Evolutionary conservation across 30 jellyfish, hydroid and myxozoan species (phyloP).

Genomic region (Calvadosia cruxmelitensis): DNA sequence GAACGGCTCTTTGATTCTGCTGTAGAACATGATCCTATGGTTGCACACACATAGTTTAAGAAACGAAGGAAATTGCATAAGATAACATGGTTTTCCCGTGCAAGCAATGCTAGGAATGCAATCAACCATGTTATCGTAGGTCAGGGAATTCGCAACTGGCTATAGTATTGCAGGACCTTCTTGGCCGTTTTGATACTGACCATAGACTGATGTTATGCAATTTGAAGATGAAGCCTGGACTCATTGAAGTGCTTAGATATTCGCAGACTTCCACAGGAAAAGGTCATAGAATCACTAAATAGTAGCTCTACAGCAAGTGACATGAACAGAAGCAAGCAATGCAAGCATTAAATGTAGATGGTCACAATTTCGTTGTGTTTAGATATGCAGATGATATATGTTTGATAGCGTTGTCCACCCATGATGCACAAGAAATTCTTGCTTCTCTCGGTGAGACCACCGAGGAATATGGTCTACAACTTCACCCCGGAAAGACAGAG

Average conservation of each 20-base stretch:
- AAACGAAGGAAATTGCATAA: too few species aligned
- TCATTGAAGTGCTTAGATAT: too few species aligned
- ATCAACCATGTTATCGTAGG: not conserved
- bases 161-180: not conserved
- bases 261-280: not conserved
- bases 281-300: not conserved
- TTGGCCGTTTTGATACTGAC: not conserved
- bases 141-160: not conserved
- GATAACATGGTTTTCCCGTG: too few species aligned
- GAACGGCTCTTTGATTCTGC: not conserved
- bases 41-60: constrained; percentile 4
- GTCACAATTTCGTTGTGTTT: too few species aligned
- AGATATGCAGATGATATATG: too few species aligned
- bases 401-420: too few species aligned
- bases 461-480: too few species aligned
- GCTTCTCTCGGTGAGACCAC: too few species aligned
- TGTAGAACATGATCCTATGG: not conserved
- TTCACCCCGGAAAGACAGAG: too few species aligned
- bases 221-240: not conserved
- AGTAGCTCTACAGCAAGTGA: not conserved
- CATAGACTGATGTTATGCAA: not conserved
- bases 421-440: too few species aligned
- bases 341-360: too few species aligned
- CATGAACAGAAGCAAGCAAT: not conserved
- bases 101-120: too few species aligned